Evolutionary conservation across 1,140 invertebrate species (phyloP), one percentile per base, ranked within the genome.

Genomic region (Atta cephalotes): DNA sequence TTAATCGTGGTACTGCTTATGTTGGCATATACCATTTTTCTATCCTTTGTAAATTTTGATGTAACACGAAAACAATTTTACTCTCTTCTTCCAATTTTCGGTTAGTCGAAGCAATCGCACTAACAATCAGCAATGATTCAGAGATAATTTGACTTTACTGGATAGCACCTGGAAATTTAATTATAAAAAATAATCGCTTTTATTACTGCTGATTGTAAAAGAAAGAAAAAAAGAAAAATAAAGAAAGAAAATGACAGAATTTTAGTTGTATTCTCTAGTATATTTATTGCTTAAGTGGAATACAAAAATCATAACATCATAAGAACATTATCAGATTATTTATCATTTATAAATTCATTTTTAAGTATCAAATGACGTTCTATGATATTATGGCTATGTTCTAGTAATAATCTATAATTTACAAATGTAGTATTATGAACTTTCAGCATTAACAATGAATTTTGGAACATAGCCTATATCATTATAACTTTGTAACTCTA

Each of bases 11-110:
- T 87, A 45, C 87, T 85, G 21, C 56, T 65, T 28, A 88, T 74
- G 45, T 88, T 90, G 16, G 87, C 85, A 85, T 93, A 87, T 16
- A 93, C 94, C 92, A 95, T 93, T 87, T 89, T 63, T 78, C 12
- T 18, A 25, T 58, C 39, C 56, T 74, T 31, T 39, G 28, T 49
- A 28, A 45, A 71, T 60, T n/a, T 74, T 31, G 1, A 39, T 12
- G 65, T 78, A 39, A 49, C 39, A 45, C 39, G 9, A 45, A 5
- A 74, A 49, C 39, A 60, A 58, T 7, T 45, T 9, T 86, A 72
- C 71, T 74, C 12, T 68, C 7, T 66, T 78, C 3, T 66, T 51
- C 72, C 6, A 28, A 28, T 39, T 77, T 80, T 78, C 28, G 1
- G 0, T 56, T 21, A 12, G n/a, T 51, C 14, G 65, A 72, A 84